These are phyloP conservation scores for Himantopus leucocephalus DNA, from an alignment of 2,113 vertebrate genomes.

Conservation along the genomic window DNA sequence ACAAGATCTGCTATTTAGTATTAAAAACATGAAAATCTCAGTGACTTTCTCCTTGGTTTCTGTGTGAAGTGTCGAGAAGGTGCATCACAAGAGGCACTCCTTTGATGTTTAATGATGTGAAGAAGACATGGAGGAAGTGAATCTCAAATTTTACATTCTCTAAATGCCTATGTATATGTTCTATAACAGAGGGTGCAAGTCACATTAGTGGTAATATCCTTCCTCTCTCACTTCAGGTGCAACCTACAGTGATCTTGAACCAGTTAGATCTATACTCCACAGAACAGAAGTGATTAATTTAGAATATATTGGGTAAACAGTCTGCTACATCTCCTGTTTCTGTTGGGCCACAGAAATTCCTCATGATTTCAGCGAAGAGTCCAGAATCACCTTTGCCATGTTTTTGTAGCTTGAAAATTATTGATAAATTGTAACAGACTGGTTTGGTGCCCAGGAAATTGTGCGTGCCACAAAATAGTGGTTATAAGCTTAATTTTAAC, in stretches of 20 bases:
- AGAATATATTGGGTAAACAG: neutral
- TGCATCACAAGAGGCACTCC: neutral
- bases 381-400: neutral
- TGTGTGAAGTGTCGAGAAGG: neutral
- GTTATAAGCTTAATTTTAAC: slow-evolving; percentile 60
- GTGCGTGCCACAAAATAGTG: neutral
- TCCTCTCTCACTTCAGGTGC: neutral
- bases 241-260: neutral
- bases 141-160: neutral
- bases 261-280: neutral
- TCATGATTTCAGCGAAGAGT: neutral
- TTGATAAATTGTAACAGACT: neutral
- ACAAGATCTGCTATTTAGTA: neutral
- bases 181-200: neutral
- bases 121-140: neutral
- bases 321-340: neutral
- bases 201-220: neutral
- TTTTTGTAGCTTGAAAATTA: slow-evolving; percentile 12
- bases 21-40: neutral
- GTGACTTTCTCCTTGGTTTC: neutral
- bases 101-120: neutral
- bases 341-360: neutral
- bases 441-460: neutral
- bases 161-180: neutral
- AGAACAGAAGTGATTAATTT: neutral